A percentile compares a stretch with the other conserved stretches of the same genome.
Evolutionary conservation across 2,797 vertebrate genomes (phyloP).

Genomic region (Etheostoma perlongum): DNA sequence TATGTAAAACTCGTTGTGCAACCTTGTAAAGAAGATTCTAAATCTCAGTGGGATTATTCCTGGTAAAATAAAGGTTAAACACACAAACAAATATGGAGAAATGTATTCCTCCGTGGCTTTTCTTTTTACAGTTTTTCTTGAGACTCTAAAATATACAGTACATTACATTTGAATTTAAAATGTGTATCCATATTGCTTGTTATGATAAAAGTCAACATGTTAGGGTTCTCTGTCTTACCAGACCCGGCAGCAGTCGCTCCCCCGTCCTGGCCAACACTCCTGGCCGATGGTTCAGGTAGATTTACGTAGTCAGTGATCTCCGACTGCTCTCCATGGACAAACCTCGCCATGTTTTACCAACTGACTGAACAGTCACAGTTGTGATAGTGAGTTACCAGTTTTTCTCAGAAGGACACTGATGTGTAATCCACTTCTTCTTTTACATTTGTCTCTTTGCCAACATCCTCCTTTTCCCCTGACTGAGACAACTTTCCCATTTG

Average conservation of each 20-base stretch:
- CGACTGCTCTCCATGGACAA: not conserved
- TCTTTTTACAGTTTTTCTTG: not conserved
- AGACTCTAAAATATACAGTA: not conserved
- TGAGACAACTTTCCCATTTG: too few relatives aligned
- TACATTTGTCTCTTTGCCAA: too few relatives aligned
- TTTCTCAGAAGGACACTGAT: too few relatives aligned
- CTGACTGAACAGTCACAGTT: not conserved
- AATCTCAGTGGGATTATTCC: too few relatives aligned
- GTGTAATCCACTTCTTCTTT: slow-evolving; percentile 29
- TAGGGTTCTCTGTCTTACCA: slow-evolving; percentile 29
- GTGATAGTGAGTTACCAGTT: not conserved
- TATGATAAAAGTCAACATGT: not conserved
- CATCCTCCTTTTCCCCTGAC: slow-evolving; percentile 7
- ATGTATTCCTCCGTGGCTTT: not conserved
- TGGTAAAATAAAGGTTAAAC: too few relatives aligned
- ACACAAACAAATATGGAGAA: not conserved
- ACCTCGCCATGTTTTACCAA: not conserved
- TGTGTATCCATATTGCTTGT: not conserved
- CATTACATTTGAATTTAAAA: not conserved
- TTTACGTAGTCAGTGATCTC: slow-evolving; percentile 32
- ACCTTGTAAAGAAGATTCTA: too few relatives aligned
- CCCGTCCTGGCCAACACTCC: not conserved
- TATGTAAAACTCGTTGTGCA: too few relatives aligned
- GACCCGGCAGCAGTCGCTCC: not conserved
- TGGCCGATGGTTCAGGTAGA: not conserved